Conservation (phyloP, 2,797 vertebrate species). For the Eulemur mongoz region DNA sequence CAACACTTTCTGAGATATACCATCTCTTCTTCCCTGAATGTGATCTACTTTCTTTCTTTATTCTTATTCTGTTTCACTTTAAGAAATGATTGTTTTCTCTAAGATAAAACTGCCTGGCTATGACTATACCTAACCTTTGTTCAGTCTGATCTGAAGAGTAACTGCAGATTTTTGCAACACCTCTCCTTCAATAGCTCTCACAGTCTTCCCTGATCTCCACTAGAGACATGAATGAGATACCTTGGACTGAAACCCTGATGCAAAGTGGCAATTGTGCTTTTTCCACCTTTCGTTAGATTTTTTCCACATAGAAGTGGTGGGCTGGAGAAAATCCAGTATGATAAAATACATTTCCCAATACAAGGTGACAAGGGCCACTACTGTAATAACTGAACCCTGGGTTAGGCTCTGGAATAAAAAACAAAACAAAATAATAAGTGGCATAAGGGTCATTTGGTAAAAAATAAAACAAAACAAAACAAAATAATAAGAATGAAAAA, state of each 20-base stretch:
- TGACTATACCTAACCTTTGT: not conserved
- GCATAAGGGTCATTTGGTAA: not conserved
- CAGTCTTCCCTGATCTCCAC: not conserved
- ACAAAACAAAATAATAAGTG: not conserved
- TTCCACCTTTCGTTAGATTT: not conserved
- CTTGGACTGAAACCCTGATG: not conserved
- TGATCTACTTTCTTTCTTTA: not conserved
- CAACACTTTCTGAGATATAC: not conserved
- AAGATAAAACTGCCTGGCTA: not conserved
- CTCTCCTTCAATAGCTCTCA: not conserved
- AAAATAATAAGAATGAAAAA: conserved; percentile 8
- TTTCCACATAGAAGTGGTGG: not conserved
- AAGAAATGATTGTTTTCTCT: not conserved
- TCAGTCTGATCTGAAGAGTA: not conserved
- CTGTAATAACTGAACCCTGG: not conserved
- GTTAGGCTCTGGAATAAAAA: not conserved
- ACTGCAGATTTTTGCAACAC: not conserved
- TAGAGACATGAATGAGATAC: not conserved
- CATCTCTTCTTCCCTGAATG: not conserved
- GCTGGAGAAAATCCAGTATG: not conserved
- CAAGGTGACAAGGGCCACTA: not conserved
- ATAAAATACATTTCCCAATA: not conserved
- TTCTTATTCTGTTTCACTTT: not conserved
- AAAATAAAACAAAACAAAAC: not conserved
- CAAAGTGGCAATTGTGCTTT: not conserved